These are phyloP conservation scores for Halcyon chelicuti DNA, from an alignment of 2,797 vertebrate genomes.

Conservation along the genomic window DNA sequence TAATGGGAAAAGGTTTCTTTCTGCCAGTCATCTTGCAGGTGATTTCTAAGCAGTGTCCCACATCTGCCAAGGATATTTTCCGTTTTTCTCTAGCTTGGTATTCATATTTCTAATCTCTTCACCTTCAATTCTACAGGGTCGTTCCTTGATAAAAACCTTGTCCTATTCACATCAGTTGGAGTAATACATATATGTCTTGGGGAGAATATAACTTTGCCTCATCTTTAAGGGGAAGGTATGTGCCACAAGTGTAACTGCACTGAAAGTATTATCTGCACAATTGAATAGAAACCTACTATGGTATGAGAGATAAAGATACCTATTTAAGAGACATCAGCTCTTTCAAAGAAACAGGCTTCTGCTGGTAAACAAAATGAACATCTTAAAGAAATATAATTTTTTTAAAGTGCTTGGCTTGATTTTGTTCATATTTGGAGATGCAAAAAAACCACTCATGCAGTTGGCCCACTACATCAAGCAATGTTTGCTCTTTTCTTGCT, in stretches of 20 bases:
- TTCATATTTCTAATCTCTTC: background rate
- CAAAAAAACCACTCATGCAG: background rate
- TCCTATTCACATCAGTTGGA: background rate
- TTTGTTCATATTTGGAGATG: background rate
- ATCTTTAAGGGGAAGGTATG: background rate
- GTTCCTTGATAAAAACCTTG: background rate
- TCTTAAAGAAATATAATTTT: background rate
- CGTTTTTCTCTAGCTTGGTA: background rate
- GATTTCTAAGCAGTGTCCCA: background rate
- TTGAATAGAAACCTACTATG: background rate
- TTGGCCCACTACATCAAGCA: background rate
- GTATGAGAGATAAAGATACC: background rate
- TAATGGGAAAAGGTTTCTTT: background rate
- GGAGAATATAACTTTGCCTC: background rate
- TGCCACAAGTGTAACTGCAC: background rate
- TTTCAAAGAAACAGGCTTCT: background rate
- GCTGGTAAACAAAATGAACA: conserved; percentile 43
- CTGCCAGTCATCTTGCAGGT: background rate
- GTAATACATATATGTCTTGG: background rate
- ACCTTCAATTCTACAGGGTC: background rate
- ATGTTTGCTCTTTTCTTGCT: background rate
- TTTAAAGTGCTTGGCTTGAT: background rate
- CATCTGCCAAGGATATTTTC: background rate
- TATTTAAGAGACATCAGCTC: background rate
- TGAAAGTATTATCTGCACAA: background rate